Evolutionary conservation across 2,888 invertebrate species (phyloP).

Genomic region (Erannis defoliaria): DNA sequence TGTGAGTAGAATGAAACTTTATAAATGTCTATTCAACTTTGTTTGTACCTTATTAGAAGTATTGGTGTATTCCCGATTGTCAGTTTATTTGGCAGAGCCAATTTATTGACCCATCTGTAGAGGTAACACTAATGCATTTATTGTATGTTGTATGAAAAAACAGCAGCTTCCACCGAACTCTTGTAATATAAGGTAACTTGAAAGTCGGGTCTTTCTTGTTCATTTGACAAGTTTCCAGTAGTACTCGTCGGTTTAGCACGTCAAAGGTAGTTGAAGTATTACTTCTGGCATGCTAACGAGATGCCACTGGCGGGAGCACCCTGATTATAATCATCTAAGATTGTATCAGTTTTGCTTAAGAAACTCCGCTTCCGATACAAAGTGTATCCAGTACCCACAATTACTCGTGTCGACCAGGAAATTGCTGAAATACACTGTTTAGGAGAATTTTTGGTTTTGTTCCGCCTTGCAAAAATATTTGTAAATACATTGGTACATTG

Average conservation of each 20-base stretch:
- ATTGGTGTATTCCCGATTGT: too few relatives aligned
- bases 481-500: too few relatives aligned
- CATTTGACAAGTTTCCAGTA: conserved; percentile 50
- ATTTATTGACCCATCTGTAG: too few relatives aligned
- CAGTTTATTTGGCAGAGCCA: too few relatives aligned
- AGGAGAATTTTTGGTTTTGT: not conserved
- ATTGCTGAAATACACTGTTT: not conserved
- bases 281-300: conserved; percentile 56
- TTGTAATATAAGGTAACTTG: conserved; percentile 17
- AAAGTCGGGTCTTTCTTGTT: conserved; percentile 61
- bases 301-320: conserved; percentile 54
- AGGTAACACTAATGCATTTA: not conserved
- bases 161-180: not conserved
- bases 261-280: conserved; percentile 40
- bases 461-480: not conserved
- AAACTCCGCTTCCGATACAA: conserved; percentile 13
- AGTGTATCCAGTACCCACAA: not conserved
- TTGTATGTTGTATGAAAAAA: not conserved
- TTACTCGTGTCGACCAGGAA: not conserved
- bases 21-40: too few relatives aligned
- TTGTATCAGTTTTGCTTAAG: conserved; percentile 18
- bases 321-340: conserved; percentile 41
- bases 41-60: too few relatives aligned
- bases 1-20: not conserved
- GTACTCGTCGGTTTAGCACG: conserved; percentile 30